These are phyloP conservation scores for Labeo catla DNA, from an alignment of 2,113 vertebrate genomes.

Conservation along the genomic window DNA sequence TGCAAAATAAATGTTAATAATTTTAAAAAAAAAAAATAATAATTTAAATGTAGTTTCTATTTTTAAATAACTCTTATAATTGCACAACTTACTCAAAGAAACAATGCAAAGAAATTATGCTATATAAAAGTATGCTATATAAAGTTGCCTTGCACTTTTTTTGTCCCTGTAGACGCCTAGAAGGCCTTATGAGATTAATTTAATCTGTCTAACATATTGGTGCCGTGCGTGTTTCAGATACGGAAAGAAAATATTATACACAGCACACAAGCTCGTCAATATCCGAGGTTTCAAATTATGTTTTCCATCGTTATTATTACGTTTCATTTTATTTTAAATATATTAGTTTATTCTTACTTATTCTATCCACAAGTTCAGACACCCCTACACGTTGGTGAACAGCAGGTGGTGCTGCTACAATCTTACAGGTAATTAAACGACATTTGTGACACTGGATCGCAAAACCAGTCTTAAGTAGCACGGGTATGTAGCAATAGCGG, in stretches of 20 bases:
- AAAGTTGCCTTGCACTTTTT: neutral
- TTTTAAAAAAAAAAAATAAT: neutral
- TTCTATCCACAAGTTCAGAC: neutral
- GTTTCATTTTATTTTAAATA: neutral
- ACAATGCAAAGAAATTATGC: neutral
- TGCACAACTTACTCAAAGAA: neutral
- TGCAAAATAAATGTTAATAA: neutral
- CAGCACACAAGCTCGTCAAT: neutral
- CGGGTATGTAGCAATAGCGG: too few relatives aligned
- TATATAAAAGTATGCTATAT: neutral
- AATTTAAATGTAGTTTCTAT: neutral
- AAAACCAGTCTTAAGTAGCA: too few relatives aligned
- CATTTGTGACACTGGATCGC: too few relatives aligned
- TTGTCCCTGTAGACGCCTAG: neutral
- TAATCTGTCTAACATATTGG: neutral
- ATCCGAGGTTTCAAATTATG: neutral
- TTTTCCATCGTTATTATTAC: neutral
- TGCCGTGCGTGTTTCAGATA: neutral
- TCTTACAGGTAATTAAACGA: neutral
- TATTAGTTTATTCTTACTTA: neutral
- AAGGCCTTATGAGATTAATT: neutral
- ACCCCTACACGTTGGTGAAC: neutral
- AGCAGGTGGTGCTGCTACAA: constrained; percentile 32
- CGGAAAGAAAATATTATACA: neutral
- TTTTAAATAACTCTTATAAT: neutral